Evolutionary conservation across 2,113 vertebrate genomes (phyloP).

Genomic region (Heptranchias perlo): DNA sequence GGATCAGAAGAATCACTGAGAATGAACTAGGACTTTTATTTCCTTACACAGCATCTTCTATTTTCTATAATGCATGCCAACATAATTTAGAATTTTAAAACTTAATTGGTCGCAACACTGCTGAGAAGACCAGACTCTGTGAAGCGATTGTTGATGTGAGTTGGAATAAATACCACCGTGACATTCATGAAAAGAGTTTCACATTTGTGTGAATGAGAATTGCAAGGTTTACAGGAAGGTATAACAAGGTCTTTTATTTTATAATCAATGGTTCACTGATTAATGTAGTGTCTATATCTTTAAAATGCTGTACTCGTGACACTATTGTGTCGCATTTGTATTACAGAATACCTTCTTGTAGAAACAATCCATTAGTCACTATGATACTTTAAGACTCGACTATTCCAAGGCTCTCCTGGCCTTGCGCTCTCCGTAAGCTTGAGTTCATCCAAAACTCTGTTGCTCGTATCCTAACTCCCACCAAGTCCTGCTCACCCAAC

Average conservation of each 20-base stretch:
- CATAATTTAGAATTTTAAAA: neutral
- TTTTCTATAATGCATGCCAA: neutral
- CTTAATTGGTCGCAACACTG: neutral
- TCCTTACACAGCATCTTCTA: neutral
- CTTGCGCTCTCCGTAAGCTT: no score
- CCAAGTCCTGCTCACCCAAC: no score
- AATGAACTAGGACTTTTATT: neutral
- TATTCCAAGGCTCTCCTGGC: no score
- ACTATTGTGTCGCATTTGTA: neutral
- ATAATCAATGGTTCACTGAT: neutral
- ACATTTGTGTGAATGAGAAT: neutral
- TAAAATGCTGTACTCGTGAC: neutral
- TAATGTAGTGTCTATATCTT: neutral
- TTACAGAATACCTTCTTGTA: neutral
- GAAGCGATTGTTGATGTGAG: no score
- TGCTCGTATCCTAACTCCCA: no score
- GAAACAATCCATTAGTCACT: no score
- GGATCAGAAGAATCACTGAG: no score
- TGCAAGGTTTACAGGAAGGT: neutral
- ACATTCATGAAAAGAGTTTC: neutral
- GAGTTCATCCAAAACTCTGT: no score
- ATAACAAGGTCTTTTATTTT: neutral
- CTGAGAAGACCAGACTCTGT: neutral
- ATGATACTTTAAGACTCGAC: no score
- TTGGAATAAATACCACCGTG: neutral